Conservation (phyloP, 2,888 invertebrate genomes). For the Drosophila flavopinicola region DNA sequence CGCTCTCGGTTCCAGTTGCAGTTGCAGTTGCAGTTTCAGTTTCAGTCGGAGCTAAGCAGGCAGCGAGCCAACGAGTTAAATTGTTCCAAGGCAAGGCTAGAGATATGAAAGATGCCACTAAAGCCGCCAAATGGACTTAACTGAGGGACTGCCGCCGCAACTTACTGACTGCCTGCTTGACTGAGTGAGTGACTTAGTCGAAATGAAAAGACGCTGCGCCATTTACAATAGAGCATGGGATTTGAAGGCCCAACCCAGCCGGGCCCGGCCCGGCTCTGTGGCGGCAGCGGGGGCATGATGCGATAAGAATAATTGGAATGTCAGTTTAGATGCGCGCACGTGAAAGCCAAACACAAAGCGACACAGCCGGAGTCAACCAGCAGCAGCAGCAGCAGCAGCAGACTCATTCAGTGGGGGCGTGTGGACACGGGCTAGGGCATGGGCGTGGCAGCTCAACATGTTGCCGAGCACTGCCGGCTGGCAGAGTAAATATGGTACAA, state of each 20-base stretch:
- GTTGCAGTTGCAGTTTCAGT: background rate
- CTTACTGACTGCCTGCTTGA: slow-evolving; percentile 4
- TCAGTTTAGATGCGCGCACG: slow-evolving; percentile 70
- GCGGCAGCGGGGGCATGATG: background rate
- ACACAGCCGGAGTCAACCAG: slow-evolving; percentile 29
- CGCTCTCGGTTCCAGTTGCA: no score
- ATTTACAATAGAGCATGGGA: slow-evolving; percentile 59
- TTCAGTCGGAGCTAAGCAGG: background rate
- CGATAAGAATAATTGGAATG: slow-evolving; percentile 75
- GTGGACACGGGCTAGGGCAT: background rate
- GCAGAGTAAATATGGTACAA: slow-evolving; percentile 49
- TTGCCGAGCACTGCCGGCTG: slow-evolving; percentile 39
- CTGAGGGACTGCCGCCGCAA: background rate
- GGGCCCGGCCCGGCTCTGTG: background rate
- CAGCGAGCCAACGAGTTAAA: slow-evolving; percentile 9
- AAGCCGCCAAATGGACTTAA: slow-evolving; percentile 12
- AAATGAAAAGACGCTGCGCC: slow-evolving; percentile 54
- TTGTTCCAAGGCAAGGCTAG: background rate
- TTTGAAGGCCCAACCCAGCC: no score
- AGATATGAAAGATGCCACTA: slow-evolving; percentile 11
- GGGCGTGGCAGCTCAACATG: slow-evolving; percentile 6
- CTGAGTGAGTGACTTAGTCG: slow-evolving; percentile 45
- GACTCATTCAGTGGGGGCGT: background rate
- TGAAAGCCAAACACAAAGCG: slow-evolving; percentile 55
- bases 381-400: background rate